phyloP scores from a whole-genome alignment of 2,888 invertebrate genomes.

The Apodemia mormo region DNA sequence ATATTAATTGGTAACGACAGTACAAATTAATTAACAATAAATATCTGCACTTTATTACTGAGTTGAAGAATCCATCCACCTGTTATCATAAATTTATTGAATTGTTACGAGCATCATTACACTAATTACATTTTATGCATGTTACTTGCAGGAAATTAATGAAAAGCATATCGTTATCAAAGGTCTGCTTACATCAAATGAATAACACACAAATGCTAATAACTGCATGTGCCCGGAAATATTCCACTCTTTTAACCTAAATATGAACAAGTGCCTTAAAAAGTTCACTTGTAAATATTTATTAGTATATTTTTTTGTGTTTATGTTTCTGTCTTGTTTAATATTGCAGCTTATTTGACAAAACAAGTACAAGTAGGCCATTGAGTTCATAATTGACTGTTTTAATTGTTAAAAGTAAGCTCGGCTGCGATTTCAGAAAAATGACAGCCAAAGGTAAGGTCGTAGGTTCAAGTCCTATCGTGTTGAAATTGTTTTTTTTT shows the following conservation, averaged over 20 bases:
- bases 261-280: constrained; percentile 12
- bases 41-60: background rate
- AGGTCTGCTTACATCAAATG: constrained; percentile 7
- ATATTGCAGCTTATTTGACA: too few species aligned
- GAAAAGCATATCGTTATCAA: constrained; percentile 8
- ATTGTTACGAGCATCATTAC: background rate
- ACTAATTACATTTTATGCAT: background rate
- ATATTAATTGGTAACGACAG: too few species aligned
- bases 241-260: constrained; percentile 14
- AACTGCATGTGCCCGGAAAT: constrained; percentile 7
- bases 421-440: too few species aligned
- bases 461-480: too few species aligned
- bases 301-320: background rate
- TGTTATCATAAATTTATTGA: background rate
- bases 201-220: constrained; percentile 17
- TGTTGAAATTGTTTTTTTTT: too few species aligned
- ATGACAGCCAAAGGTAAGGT: too few species aligned
- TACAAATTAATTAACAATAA: background rate
- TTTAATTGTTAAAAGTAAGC: too few species aligned
- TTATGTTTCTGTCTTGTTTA: too few species aligned
- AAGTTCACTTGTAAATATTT: background rate
- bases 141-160: background rate
- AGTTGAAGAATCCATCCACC: background rate
- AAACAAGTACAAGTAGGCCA: too few species aligned
- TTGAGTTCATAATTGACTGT: too few species aligned